A percentile compares a stretch with the other conserved stretches of the same genome.
Evolutionary conservation across 2,113 vertebrate species (phyloP).

Genomic region (Scomber scombrus): DNA sequence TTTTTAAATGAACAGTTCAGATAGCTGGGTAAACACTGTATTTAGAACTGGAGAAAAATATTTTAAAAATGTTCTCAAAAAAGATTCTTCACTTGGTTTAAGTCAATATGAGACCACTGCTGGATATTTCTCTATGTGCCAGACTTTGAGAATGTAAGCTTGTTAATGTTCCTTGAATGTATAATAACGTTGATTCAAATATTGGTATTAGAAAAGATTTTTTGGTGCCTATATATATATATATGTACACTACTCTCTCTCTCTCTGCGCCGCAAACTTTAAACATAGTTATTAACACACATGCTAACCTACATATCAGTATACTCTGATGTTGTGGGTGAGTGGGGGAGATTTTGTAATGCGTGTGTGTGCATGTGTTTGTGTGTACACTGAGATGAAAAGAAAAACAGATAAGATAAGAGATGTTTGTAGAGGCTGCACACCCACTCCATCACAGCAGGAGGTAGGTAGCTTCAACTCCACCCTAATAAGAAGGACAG

Average conservation of each 20-base stretch:
- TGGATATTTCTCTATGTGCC: too few species aligned
- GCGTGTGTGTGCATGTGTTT: not conserved
- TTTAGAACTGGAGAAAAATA: not conserved
- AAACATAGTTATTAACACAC: not conserved
- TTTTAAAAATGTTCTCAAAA: not conserved
- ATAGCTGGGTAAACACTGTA: too few species aligned
- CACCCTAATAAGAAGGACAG: slow-evolving; percentile 34
- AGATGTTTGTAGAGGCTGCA: slow-evolving; percentile 34
- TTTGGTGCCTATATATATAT: too few species aligned
- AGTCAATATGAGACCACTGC: too few species aligned
- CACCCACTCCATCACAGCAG: slow-evolving; percentile 48
- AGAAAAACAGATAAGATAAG: slow-evolving; percentile 24
- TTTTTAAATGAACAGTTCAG: too few species aligned
- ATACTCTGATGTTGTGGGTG: not conserved
- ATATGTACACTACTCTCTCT: too few species aligned
- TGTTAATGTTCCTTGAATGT: too few species aligned
- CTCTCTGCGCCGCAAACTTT: not conserved
- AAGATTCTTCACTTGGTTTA: too few species aligned
- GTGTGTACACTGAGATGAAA: slow-evolving; percentile 44
- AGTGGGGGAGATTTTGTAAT: not conserved
- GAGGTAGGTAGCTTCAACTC: slow-evolving; percentile 36
- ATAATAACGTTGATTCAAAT: too few species aligned
- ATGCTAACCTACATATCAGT: not conserved
- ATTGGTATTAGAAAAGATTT: too few species aligned
- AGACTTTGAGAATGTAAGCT: too few species aligned